Base-by-base conservation (phyloP, 2,888 invertebrate species). In the Onthophagus sagittarius region DNA sequence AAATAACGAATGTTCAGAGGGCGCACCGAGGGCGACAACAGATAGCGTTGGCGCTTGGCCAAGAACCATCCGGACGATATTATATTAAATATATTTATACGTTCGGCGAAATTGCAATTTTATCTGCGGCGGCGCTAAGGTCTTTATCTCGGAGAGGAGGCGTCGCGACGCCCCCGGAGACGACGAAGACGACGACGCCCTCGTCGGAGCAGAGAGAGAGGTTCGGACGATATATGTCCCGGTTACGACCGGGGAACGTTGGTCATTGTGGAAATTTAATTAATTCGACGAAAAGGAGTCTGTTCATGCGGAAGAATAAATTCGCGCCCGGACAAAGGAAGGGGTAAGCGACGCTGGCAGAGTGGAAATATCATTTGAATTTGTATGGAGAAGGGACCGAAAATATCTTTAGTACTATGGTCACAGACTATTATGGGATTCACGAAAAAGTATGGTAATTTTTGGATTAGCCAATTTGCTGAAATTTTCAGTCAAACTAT, bases 21-120 rank as follows among this genome's bases (percentile, higher is more conserved):
- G 63, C 62, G 13, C 53, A 70, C 72, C 73, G 67, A 71, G 71
- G 74, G 74, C 71, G 72, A 75, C 71, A 72, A 75, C 71, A 72
- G 74, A 75, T 75, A 71, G 71, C 62, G 64, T 71, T 71, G 72
- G 74, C 72, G 67, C 11, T 13, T 23, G 62, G 23, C 67, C 74
- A 72, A 72, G 62, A 72, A 70, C 73, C 72, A 72, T 71, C 71
- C 70, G 32, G 23, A 39, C 67, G 69, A 75, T 75, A 73, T 75
- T 75, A 75, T 73, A 75, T 73, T 75, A 75, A 75, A 75, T 71
- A 75, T 75, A 73, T 75, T 75, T 75, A 75, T 75, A 75, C 71
- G 71, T 75, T 69, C 72, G 62, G 23, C 71, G 72, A 71, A 71
- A 71, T 69, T 75, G 72, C 53, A 63, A 72, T 69, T 74, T 69